Evolutionary conservation across 2,888 invertebrate genomes (phyloP).

Genomic region (Listrodromus nycthemerus): DNA sequence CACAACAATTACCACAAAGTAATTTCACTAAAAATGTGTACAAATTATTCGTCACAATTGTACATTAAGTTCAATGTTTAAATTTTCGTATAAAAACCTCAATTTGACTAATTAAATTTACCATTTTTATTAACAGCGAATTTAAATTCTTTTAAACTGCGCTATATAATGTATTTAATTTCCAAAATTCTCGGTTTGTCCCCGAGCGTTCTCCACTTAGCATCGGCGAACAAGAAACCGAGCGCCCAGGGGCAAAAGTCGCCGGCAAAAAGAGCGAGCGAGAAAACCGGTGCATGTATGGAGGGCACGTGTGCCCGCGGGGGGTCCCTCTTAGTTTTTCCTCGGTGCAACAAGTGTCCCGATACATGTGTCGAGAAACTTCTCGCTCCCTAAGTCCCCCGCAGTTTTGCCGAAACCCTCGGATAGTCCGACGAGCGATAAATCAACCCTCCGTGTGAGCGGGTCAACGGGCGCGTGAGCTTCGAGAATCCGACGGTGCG

Average conservation of each 20-base stretch:
- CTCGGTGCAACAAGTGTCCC: conserved; percentile 81
- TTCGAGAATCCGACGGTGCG: not conserved
- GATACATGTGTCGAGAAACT: conserved; percentile 61
- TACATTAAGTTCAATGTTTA: no score
- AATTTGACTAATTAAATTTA: no score
- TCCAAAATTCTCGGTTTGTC: conserved; percentile 21
- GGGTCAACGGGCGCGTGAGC: conserved; percentile 31
- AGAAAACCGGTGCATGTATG: conserved; percentile 70
- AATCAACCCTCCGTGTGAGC: conserved; percentile 68
- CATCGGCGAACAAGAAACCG: not conserved
- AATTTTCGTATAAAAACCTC: no score
- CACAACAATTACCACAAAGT: no score
- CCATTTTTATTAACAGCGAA: no score
- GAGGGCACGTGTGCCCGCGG: conserved; percentile 80
- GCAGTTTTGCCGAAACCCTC: conserved; percentile 53
- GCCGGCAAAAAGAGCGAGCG: conserved; percentile 30
- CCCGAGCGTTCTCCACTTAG: conserved; percentile 45
- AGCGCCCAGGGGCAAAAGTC: not conserved
- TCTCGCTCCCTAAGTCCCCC: conserved; percentile 34
- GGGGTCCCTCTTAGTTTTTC: conserved; percentile 78
- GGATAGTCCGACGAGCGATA: conserved; percentile 65
- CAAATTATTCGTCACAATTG: no score
- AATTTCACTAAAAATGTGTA: no score
- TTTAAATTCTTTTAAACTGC: not conserved
- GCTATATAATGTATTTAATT: not conserved